phyloP scores from a whole-genome alignment of 2,797 vertebrate species.

The Dallia pectoralis region DNA sequence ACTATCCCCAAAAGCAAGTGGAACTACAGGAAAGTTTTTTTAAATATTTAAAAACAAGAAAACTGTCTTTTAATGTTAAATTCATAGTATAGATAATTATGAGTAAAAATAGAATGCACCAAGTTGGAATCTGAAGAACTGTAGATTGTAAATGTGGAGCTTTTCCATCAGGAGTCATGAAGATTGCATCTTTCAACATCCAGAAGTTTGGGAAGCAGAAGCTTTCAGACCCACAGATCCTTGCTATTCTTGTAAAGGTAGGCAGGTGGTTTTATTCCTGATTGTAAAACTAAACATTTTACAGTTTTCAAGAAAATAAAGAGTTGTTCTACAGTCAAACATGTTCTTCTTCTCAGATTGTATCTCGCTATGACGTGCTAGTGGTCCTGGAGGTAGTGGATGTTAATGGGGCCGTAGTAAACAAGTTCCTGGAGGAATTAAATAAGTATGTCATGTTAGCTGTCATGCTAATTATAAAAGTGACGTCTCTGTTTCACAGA shows the following conservation, averaged over 20 bases:
- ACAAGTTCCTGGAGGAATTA: conserved; percentile 61
- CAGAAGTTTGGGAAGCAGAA: conserved; percentile 74
- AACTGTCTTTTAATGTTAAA: no score
- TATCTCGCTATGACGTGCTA: conserved; percentile 77
- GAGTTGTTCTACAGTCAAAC: neutral
- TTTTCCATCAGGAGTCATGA: conserved; percentile 66
- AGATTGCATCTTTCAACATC: conserved; percentile 76
- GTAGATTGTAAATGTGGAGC: neutral
- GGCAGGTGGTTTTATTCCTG: neutral
- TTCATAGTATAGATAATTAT: no score
- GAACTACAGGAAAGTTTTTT: no score
- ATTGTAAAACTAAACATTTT: neutral
- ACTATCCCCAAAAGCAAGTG: no score
- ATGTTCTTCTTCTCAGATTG: conserved; percentile 58
- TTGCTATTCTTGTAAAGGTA: conserved; percentile 66
- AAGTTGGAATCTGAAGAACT: neutral
- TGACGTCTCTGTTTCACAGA: neutral
- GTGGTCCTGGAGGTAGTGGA: conserved; percentile 80
- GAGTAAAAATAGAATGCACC: no score
- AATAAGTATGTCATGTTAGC: conserved; percentile 61
- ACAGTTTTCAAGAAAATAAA: neutral
- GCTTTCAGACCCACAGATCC: conserved; percentile 59
- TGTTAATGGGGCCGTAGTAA: conserved; percentile 47
- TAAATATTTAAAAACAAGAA: no score
- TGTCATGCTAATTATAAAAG: neutral